Evolutionary conservation across 2,797 vertebrate genomes (phyloP).

Genomic region (Perdix hodgsoniae): DNA sequence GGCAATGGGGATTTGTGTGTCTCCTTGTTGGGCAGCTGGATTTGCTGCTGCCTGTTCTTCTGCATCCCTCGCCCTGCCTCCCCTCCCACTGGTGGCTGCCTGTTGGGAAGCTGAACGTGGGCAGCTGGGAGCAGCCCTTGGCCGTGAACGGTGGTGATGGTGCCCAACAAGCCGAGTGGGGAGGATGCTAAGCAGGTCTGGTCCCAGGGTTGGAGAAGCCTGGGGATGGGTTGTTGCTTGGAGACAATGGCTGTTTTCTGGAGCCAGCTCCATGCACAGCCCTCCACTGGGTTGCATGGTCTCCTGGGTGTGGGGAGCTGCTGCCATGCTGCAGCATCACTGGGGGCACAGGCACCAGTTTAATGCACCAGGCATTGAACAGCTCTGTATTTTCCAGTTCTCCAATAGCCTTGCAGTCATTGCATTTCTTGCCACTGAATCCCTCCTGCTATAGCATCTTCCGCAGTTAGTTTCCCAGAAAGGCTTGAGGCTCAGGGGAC

Average conservation of each 20-base stretch:
- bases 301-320: background rate
- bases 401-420: too few species aligned
- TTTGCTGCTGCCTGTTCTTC: background rate
- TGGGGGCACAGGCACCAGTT: background rate
- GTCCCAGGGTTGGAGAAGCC: background rate
- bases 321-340: background rate
- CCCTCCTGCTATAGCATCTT: background rate
- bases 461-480: background rate
- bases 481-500: slow-evolving; percentile 4
- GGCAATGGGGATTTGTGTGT: fast-evolving
- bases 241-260: background rate
- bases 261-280: too few species aligned
- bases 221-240: background rate
- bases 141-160: background rate
- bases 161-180: background rate
- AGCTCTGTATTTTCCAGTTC: background rate
- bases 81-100: background rate
- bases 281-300: too few species aligned
- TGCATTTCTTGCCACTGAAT: background rate
- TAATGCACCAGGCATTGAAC: background rate
- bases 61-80: background rate
- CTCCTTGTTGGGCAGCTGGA: background rate
- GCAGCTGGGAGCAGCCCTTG: too few species aligned
- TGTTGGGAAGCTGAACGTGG: background rate
- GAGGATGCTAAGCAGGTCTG: background rate